Base-by-base conservation (phyloP, 2,113 vertebrate genomes). In the Microcebus tavaratra region DNA sequence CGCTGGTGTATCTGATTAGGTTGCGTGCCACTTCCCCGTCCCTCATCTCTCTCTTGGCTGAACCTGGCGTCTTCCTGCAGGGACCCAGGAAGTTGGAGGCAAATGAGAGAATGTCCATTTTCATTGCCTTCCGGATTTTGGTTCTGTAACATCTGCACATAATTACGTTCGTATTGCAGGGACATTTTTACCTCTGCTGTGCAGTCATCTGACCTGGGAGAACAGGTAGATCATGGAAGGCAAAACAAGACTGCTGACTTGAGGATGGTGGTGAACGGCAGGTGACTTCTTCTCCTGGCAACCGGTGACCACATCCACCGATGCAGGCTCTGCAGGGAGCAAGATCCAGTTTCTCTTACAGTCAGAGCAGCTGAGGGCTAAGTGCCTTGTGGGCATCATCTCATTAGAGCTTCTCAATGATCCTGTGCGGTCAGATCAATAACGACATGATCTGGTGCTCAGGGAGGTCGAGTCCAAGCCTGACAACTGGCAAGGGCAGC, bases 21-120 rank as follows among this genome's bases (percentile, higher is more conserved):
- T 0, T 8, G 55, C 42, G 59, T 65, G n/a, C 31, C 65, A 25
- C 61, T 34, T 61, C 29, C 55, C 36, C 11, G n/a, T 39, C 12
- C 4, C 36, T 25, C 36, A 61, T 72, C 27, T 61, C 53, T n/a
- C 42, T 48, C 81, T 70, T 8, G n/a, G 31, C 78, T 83, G 67
- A 61, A 67, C 81, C 20, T 92, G 50, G 55, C 39, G 18, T 27
- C 76, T 55, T 80, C 65, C 15, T 42, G 18, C 21, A n/a, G 45
- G 81, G 83, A 91, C 80, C 83, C 36, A 48, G 79, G 92, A 88
- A 91, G 67, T 55, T 27, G 65, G 53, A 91, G 29, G 76, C 82
- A 86, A 61, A 68, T 34, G 61, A 92, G 73, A 89, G 81, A 96
- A 61, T 67, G 42, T 36, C 92, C n/a, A 15, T 95, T 81, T 90